These are phyloP conservation scores for Oikopleura albicans DNA, from an alignment of 23 tunicate species.

Conservation along the genomic window DNA sequence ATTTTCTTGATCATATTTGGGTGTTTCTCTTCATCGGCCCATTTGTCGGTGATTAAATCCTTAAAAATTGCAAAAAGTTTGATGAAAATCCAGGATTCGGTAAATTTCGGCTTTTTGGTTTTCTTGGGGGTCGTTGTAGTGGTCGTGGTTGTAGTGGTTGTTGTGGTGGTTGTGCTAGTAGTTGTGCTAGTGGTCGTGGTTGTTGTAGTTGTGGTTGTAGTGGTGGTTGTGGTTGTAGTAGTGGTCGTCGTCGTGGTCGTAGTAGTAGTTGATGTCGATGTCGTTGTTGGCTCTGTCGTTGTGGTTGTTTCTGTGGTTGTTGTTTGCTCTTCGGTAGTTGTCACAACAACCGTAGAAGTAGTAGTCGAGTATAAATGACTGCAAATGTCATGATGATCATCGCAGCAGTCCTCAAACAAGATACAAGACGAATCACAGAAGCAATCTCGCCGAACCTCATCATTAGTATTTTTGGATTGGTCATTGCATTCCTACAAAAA, in stretches of 20 bases:
- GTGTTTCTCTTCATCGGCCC: not conserved
- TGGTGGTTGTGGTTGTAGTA: not conserved
- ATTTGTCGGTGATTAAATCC: not conserved
- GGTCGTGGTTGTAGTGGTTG: not conserved
- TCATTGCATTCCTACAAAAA: not conserved
- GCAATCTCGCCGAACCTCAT: not conserved
- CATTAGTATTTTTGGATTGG: not conserved
- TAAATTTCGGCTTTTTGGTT: not conserved
- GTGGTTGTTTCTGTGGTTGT: not conserved
- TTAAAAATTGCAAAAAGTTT: not conserved
- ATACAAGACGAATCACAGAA: slow-evolving; percentile 12
- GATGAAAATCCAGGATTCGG: slow-evolving; percentile 11
- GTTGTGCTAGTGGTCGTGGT: not conserved
- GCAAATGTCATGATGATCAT: not conserved
- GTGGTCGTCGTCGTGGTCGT: slow-evolving; percentile 4
- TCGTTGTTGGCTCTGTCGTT: not conserved
- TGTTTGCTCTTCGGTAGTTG: not conserved
- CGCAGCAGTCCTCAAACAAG: not conserved
- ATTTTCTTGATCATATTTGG: not conserved
- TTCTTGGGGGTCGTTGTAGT: not conserved
- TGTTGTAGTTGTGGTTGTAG: not conserved
- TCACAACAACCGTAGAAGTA: not conserved
- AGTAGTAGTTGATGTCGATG: not conserved
- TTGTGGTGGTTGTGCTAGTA: not conserved
- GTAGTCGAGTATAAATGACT: not conserved